These are phyloP conservation scores for Polydrusus cervinus DNA, from an alignment of 2,888 invertebrate genomes.

Conservation along the genomic window DNA sequence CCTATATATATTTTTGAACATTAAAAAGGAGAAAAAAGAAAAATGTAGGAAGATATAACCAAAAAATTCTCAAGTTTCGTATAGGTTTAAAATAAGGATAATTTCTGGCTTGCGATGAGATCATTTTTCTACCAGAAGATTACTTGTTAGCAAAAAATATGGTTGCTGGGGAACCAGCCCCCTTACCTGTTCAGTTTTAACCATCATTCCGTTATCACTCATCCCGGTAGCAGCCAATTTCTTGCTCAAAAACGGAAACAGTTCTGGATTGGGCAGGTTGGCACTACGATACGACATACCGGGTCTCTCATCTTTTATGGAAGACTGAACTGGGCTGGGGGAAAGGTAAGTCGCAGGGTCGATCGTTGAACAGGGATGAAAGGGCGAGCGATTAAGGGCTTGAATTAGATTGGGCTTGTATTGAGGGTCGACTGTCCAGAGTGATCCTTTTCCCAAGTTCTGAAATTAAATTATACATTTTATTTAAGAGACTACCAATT, in stretches of 20 bases:
- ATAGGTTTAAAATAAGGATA: too few relatives aligned
- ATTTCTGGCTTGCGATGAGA: too few relatives aligned
- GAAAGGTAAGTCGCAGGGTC: slow-evolving; percentile 71
- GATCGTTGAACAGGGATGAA: slow-evolving; percentile 78
- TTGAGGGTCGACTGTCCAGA: slow-evolving; percentile 96
- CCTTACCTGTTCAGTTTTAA: slow-evolving; percentile 55
- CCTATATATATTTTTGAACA: too few relatives aligned
- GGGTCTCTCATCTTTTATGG: slow-evolving; percentile 39
- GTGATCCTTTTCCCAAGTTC: slow-evolving; percentile 95
- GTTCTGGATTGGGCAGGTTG: slow-evolving; percentile 80
- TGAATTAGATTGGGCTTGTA: slow-evolving; percentile 92
- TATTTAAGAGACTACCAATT: too few relatives aligned
- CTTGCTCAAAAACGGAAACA: slow-evolving; percentile 89
- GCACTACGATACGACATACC: slow-evolving; percentile 26
- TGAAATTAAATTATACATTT: slow-evolving; percentile 68
- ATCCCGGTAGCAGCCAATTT: slow-evolving; percentile 75
- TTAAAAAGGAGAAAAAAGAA: too few relatives aligned
- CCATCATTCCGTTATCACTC: slow-evolving; percentile 52
- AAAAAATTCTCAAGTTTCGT: too few relatives aligned
- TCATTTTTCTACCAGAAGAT: too few relatives aligned
- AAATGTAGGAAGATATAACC: too few relatives aligned
- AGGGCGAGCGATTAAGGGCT: slow-evolving; percentile 91
- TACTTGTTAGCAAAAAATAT: too few relatives aligned
- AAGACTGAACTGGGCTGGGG: slow-evolving; percentile 57
- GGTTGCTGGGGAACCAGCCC: too few relatives aligned